phyloP scores from a whole-genome alignment of 2,888 invertebrate genomes.

The Thelaira solivaga region DNA sequence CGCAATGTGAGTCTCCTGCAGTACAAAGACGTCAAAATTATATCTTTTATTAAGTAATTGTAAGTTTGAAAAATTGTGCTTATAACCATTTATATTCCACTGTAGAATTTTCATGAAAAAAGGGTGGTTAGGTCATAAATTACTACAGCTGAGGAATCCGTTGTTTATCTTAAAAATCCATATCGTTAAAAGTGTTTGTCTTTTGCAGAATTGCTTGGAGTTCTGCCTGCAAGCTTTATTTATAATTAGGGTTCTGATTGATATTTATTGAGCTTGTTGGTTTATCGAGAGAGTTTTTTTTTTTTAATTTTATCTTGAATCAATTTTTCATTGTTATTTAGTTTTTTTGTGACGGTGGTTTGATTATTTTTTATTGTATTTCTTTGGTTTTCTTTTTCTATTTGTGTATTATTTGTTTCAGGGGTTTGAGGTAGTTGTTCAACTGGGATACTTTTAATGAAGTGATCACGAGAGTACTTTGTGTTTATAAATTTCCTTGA shows the following conservation, averaged over 20 bases:
- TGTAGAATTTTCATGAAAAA: not conserved
- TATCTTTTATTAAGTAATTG: not conserved
- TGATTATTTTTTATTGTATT: no score
- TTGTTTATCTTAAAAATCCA: not conserved
- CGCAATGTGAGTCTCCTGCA: slow-evolving; percentile 2
- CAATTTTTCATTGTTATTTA: no score
- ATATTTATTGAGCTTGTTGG: no score
- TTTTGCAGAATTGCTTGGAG: no score
- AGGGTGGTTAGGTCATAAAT: not conserved
- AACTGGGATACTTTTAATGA: not conserved
- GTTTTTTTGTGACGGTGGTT: no score
- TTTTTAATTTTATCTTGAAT: no score
- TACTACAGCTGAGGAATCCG: not conserved
- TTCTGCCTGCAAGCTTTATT: no score
- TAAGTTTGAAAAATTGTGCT: not conserved
- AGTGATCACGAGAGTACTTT: not conserved
- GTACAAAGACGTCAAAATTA: not conserved
- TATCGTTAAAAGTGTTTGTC: not conserved
- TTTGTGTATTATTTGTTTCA: no score
- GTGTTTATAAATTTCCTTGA: not conserved
- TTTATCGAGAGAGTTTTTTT: no score
- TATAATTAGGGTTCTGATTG: no score
- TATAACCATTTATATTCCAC: slow-evolving; percentile 15
- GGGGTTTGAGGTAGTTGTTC: no score
- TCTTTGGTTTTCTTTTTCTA: no score